phyloP scores from a whole-genome alignment of 2,113 vertebrate species.

The Lontra canadensis region DNA sequence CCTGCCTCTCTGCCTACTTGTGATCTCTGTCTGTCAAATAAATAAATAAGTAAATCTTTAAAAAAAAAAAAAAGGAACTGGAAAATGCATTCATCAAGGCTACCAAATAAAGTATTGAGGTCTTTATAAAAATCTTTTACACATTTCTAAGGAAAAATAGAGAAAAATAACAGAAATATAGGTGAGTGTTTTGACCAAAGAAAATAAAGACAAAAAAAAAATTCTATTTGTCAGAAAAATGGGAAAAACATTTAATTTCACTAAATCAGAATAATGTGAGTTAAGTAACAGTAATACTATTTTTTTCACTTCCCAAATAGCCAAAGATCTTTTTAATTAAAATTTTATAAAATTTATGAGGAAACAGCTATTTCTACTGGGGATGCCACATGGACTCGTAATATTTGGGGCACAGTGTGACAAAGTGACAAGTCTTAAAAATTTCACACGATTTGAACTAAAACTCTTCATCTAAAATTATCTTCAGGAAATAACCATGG shows the following conservation, averaged over 20 bases:
- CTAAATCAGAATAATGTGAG: not conserved
- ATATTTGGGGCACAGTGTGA: not conserved
- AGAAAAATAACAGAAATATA: not conserved
- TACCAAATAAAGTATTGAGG: not conserved
- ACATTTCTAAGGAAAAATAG: not conserved
- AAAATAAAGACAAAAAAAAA: not conserved
- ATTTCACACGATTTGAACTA: not conserved
- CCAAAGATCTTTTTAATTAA: not conserved
- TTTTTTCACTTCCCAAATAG: slow-evolving; percentile 12
- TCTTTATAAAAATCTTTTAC: not conserved
- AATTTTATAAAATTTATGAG: not conserved
- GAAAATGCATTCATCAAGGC: not conserved
- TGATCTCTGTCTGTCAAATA: no score
- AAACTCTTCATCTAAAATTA: not conserved
- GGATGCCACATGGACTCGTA: not conserved
- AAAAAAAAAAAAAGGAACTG: not conserved
- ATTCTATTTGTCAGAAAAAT: not conserved
- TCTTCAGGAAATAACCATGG: not conserved
- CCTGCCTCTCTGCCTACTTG: no score
- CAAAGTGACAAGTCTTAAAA: not conserved
- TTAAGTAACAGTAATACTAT: not conserved
- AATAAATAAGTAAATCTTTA: no score
- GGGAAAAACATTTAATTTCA: not conserved
- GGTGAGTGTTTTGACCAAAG: not conserved
- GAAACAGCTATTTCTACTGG: not conserved